Base-by-base conservation (phyloP, 1,140 invertebrate genomes). In the Drosophila parabipectinata region DNA sequence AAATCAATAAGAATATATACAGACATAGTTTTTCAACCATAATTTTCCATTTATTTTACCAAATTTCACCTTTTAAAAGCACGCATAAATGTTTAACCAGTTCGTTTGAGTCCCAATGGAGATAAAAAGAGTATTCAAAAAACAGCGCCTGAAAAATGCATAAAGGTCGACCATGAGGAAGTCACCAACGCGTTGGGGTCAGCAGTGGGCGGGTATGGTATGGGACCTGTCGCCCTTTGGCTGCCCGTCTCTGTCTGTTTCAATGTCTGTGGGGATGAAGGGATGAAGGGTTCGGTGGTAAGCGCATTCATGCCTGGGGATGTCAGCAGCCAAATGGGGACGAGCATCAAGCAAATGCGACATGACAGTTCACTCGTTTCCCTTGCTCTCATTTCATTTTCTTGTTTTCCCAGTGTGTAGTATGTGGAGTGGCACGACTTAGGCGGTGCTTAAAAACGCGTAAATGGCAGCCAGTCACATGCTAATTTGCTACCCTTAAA, bases 391-490 rank as follows among this genome's bases (percentile, higher is more conserved):
- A 9, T 52, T 63, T 67, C 1, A 30, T 61, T 66, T 58, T 51
- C 39, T 28, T 69, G 45, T 48, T 30, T 66, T 37, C 5, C 8
- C 15, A 21, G 58, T 18, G 39, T 21, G 15, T 45, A 0, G 15
- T 21, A 15, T 8, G 30, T 28, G 32, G 15, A 69, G 68, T 60
- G 56, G 39, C 50, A 9, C 52, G 72, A 58, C 75, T 83, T 79
- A 77, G 72, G 72, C 74, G 64, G 56, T 66, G 82, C 79, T 85
- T 80, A 63, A 73, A 80, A 84, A 62, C 75, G 73, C 79, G 75
- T 83, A 62, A 82, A 82, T 79, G 78, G 73, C 81, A 74, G 51
- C 57, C 63, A 77, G 79, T 84, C 81, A 74, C 81, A 84, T 84
- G 77, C 73, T 84, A 80, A 85, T 84, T 84, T 76, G 24, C 39